Evolutionary conservation across 2,113 vertebrate species (phyloP).

Genomic region (Nothobranchius kuhntae): DNA sequence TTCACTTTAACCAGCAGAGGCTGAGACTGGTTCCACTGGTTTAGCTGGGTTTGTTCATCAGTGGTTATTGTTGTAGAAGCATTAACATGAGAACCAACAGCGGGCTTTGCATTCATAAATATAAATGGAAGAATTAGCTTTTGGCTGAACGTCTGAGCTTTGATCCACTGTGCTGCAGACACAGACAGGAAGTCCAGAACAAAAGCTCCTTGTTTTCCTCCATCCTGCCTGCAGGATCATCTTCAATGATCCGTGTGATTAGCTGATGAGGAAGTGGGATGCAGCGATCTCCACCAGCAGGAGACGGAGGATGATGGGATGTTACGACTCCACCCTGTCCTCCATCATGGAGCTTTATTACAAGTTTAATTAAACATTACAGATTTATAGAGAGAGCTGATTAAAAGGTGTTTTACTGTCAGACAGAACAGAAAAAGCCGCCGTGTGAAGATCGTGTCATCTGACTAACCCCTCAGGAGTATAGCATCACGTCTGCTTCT

Average conservation of each 20-base stretch:
- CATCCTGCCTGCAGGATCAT: constrained; percentile 34
- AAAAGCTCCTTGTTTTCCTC: constrained; percentile 38
- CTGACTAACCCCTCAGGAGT: too few relatives aligned
- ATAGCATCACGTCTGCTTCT: too few relatives aligned
- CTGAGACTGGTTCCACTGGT: too few relatives aligned
- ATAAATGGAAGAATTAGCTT: constrained; percentile 73
- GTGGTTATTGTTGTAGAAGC: constrained; percentile 13
- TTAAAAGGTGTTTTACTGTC: too few relatives aligned
- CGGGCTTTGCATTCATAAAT: constrained; percentile 74
- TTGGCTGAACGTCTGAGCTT: constrained; percentile 45
- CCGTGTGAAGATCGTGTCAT: too few relatives aligned
- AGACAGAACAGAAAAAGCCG: too few relatives aligned
- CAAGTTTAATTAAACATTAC: too few relatives aligned
- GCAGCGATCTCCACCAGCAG: constrained; percentile 1
- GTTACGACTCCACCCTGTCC: too few relatives aligned
- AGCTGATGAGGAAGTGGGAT: constrained; percentile 45
- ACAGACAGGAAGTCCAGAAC: constrained; percentile 40
- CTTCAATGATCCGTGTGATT: constrained; percentile 60
- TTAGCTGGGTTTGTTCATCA: too few relatives aligned
- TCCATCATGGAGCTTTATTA: too few relatives aligned
- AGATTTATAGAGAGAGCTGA: too few relatives aligned
- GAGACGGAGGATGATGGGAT: not conserved
- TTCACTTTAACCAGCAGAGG: too few relatives aligned
- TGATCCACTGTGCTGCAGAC: constrained; percentile 30
- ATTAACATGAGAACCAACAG: constrained; percentile 42